These are phyloP conservation scores for Zaprionus taronus DNA, from an alignment of 1,140 invertebrate species.

Conservation along the genomic window DNA sequence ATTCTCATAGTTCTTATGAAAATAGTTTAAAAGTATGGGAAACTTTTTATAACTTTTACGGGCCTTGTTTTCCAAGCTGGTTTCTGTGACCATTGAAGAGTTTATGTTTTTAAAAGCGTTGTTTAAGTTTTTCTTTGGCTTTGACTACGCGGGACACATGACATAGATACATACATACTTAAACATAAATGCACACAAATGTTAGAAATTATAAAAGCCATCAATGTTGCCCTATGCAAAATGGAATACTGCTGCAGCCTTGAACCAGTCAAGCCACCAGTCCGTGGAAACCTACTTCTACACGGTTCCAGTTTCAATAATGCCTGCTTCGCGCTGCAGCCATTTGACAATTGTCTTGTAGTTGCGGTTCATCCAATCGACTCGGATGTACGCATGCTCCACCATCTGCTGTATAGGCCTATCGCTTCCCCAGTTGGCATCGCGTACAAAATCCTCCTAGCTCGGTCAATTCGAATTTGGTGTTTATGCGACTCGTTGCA, in stretches of 20 bases:
- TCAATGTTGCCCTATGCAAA: slow-evolving; percentile 23
- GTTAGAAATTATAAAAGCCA: slow-evolving; percentile 23
- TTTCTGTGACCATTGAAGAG: not conserved
- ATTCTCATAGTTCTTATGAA: slow-evolving; percentile 52
- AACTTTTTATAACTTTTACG: slow-evolving; percentile 20
- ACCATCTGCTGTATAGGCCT: slow-evolving; percentile 91
- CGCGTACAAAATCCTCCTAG: slow-evolving; percentile 88
- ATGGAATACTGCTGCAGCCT: slow-evolving; percentile 67
- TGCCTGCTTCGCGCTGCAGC: slow-evolving; percentile 85
- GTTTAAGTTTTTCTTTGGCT: slow-evolving; percentile 39
- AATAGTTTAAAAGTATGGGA: slow-evolving; percentile 44
- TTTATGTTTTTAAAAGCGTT: slow-evolving; percentile 2
- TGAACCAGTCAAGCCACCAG: slow-evolving; percentile 50
- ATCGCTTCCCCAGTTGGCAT: slow-evolving; percentile 87
- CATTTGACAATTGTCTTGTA: slow-evolving; percentile 90
- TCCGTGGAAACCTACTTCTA: not conserved
- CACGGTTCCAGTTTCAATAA: slow-evolving; percentile 14
- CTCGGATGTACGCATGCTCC: slow-evolving; percentile 91
- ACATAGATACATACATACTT: slow-evolving; percentile 58
- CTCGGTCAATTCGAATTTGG: slow-evolving; percentile 90
- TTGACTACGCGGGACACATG: slow-evolving; percentile 48
- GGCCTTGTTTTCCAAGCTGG: slow-evolving; percentile 7
- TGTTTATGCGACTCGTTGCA: slow-evolving; percentile 89
- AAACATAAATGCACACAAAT: slow-evolving; percentile 61
- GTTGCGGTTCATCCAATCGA: slow-evolving; percentile 92